A percentile compares a stretch with the other conserved stretches of the same genome.
phyloP scores from a whole-genome alignment of 2,888 invertebrate species.

The Helobdella robusta region DNA sequence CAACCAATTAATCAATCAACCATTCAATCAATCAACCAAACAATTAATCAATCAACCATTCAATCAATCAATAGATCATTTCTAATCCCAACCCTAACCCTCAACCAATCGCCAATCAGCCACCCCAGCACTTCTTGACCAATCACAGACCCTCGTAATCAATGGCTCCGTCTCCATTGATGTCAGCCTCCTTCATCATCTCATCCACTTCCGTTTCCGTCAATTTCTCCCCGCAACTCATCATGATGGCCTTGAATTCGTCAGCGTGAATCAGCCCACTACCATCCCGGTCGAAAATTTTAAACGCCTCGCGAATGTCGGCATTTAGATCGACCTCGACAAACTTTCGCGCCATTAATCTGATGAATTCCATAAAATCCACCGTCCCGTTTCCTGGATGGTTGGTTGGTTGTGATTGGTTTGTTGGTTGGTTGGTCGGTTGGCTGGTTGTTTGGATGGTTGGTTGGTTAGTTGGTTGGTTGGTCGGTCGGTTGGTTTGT shows the following conservation, averaged over 20 bases:
- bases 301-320: constrained; percentile 28
- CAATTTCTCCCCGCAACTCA: constrained; percentile 26
- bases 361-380: constrained; percentile 27
- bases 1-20: too few species aligned
- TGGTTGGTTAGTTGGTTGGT: too few species aligned
- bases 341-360: constrained; percentile 27
- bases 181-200: constrained; percentile 28
- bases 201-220: constrained; percentile 27
- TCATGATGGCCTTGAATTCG: constrained; percentile 26
- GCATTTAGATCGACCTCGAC: constrained; percentile 27
- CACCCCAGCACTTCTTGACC: too few species aligned
- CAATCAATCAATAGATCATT: too few species aligned
- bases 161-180: constrained; percentile 27
- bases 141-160: constrained; percentile 30
- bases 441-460: too few species aligned
- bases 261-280: constrained; percentile 26
- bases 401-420: too few species aligned
- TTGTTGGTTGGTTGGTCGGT: too few species aligned
- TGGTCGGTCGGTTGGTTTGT: too few species aligned
- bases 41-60: too few species aligned
- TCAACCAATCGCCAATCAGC: too few species aligned
- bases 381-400: constrained; percentile 28
- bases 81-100: too few species aligned
- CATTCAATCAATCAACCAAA: too few species aligned
- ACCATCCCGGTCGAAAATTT: constrained; percentile 29